Conservation (phyloP, 2,113 vertebrate species). For the Toxotes jaculatrix region DNA sequence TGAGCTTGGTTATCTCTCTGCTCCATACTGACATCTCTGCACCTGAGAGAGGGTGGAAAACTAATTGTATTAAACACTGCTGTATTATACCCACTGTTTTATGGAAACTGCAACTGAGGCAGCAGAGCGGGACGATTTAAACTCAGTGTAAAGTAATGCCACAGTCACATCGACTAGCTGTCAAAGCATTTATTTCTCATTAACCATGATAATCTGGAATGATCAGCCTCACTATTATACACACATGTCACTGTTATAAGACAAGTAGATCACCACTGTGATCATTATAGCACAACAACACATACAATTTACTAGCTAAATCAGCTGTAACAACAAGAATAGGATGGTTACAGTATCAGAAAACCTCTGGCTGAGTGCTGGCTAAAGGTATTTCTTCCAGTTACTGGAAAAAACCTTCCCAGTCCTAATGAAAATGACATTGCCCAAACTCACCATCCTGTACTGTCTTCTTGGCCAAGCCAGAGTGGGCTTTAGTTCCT, state of each 20-base stretch:
- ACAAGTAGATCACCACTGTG: constrained; percentile 7
- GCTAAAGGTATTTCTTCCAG: background rate
- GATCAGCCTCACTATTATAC: background rate
- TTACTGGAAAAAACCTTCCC: background rate
- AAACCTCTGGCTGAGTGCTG: background rate
- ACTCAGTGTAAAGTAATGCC: constrained; percentile 23
- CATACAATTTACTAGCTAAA: background rate
- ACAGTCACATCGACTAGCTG: background rate
- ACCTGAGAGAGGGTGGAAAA: constrained; percentile 43
- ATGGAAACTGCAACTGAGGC: constrained; percentile 21
- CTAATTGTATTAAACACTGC: constrained; percentile 40
- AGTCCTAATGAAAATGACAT: background rate
- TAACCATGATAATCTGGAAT: constrained; percentile 10
- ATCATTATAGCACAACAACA: background rate
- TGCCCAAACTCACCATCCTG: constrained; percentile 70
- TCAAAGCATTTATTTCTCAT: constrained; percentile 11
- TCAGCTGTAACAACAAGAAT: constrained; percentile 4
- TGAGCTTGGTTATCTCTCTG: constrained; percentile 50
- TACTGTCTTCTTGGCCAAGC: constrained; percentile 50
- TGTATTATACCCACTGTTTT: constrained; percentile 28
- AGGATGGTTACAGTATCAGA: background rate
- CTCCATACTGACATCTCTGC: constrained; percentile 37
- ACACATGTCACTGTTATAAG: background rate
- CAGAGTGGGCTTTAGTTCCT: constrained; percentile 51
- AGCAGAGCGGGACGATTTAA: constrained; percentile 22